Evolutionary conservation across 2,888 invertebrate species (phyloP), one percentile per base, ranked within the genome.

Genomic region (Therioaphis trifolii): DNA sequence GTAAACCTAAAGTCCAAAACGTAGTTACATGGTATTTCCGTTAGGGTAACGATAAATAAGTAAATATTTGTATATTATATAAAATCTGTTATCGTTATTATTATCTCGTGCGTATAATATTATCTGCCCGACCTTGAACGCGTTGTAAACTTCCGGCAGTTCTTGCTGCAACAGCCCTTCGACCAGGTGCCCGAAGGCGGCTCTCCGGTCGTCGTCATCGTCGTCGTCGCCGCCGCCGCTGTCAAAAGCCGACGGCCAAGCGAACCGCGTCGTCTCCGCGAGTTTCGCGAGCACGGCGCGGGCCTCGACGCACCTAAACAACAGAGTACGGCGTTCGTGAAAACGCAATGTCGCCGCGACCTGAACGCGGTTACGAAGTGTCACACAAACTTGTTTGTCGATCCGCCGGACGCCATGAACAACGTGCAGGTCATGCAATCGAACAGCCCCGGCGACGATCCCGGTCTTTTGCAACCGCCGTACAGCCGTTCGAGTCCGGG

Each of bases 321-420:
- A 7, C 12, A n/a, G 11, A 35, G 7, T 35, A 35, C 35, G 35
- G 7, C 35, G 35, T 35, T 35, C 7, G 7, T 35, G 35, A 35
- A 35, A 35, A 5, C 35, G 3, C 35, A 7, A 35, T n/a, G n/a
- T n/a, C n/a, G n/a, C n/a, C n/a, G 35, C 35, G 35, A 3, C 35
- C 35, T 1, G 14, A 21, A 0, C 1, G 2, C 29, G 21, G 14
- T 46, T 7, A 7, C 24, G 12, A 12, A 7, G 52, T 24, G n/a
- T n/a, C n/a, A n/a, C 43, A 71, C 55, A 58, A 71, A 72, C 79
- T 78, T 52, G 61, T 63, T 63, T 66, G 24, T 12, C 12, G 82
- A 82, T 72, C 72, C 72, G 24, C n/a, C 18, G 49, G 63, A 72
- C 18, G 82, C 82, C 14, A 82, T 35, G n/a, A 82, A 82, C 72